Evolutionary conservation across 2,797 vertebrate genomes (phyloP).

Genomic region (Gymnothorax reevesii): DNA sequence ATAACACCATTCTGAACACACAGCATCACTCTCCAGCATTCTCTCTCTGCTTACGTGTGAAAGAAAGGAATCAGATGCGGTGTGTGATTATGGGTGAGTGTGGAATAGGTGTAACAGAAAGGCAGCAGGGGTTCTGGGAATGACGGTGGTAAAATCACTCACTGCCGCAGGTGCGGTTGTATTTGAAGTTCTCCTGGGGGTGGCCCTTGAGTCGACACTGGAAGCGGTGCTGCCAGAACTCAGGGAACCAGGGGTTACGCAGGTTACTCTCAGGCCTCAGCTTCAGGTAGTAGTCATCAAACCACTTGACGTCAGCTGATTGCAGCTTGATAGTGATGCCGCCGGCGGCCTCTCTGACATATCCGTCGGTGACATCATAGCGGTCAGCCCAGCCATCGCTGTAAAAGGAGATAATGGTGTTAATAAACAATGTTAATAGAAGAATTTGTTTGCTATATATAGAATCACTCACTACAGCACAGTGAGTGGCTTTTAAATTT

Average conservation of each 20-base stretch:
- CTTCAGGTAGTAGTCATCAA: slow-evolving; percentile 95
- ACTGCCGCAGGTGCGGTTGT: slow-evolving; percentile 94
- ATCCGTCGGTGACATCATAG: slow-evolving; percentile 95
- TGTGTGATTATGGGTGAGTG: background rate
- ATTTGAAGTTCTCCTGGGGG: slow-evolving; percentile 87
- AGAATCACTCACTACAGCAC: background rate
- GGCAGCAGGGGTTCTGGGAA: background rate
- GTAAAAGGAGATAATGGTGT: slow-evolving; percentile 13
- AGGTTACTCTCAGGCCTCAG: slow-evolving; percentile 91
- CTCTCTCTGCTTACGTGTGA: background rate
- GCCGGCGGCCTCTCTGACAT: slow-evolving; percentile 87
- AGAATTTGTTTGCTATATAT: background rate
- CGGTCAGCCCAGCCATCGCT: slow-evolving; percentile 98
- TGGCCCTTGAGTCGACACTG: slow-evolving; percentile 91
- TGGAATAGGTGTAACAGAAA: background rate
- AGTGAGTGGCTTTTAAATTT: background rate
- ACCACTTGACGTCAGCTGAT: slow-evolving; percentile 97
- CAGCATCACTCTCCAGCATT: background rate
- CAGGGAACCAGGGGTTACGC: slow-evolving; percentile 96
- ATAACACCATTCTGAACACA: background rate
- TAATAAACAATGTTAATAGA: background rate
- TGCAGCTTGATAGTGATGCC: slow-evolving; percentile 98
- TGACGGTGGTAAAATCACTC: slow-evolving; percentile 60
- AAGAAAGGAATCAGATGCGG: background rate
- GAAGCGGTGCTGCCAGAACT: slow-evolving; percentile 99